phyloP scores from a whole-genome alignment of 2,888 invertebrate genomes.

The Phanerotoma sp. region DNA sequence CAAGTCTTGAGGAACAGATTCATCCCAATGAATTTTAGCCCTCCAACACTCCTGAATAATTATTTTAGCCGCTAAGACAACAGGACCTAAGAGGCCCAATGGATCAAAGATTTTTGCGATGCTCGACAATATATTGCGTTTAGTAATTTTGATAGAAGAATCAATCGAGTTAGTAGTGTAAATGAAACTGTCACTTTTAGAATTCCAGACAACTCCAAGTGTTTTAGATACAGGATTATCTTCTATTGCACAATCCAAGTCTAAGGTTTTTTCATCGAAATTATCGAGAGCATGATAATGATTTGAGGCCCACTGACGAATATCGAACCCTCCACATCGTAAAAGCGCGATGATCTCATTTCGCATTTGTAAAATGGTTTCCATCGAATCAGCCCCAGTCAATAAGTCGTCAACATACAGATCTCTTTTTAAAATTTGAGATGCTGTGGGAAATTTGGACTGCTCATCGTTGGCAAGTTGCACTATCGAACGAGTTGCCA shows the following conservation, averaged over 20 bases:
- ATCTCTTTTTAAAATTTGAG: slow-evolving; percentile 20
- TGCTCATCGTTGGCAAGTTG: slow-evolving; percentile 28
- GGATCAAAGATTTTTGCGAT: slow-evolving; percentile 30
- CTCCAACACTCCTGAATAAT: slow-evolving; percentile 29
- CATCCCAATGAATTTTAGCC: slow-evolving; percentile 27
- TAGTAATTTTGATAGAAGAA: slow-evolving; percentile 13
- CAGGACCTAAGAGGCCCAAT: slow-evolving; percentile 27
- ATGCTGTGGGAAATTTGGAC: slow-evolving; percentile 15
- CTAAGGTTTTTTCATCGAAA: slow-evolving; percentile 16
- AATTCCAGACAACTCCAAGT: slow-evolving; percentile 25
- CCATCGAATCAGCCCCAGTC: slow-evolving; percentile 28
- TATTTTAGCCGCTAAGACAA: slow-evolving; percentile 25
- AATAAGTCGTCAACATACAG: slow-evolving; percentile 34
- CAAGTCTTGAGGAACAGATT: slow-evolving; percentile 21
- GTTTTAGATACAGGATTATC: slow-evolving; percentile 22
- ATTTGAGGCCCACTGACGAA: slow-evolving; percentile 40
- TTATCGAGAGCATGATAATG: slow-evolving; percentile 20
- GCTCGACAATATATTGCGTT: slow-evolving; percentile 23
- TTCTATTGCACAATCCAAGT: slow-evolving; percentile 13
- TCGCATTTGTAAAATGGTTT: slow-evolving; percentile 30
- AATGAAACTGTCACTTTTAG: slow-evolving; percentile 14
- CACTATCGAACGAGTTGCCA: slow-evolving; percentile 26
- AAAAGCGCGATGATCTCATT: slow-evolving; percentile 34
- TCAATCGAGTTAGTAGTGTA: slow-evolving; percentile 22
- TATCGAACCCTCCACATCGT: slow-evolving; percentile 39